Evolutionary conservation across 1,140 invertebrate genomes (phyloP).

Genomic region (Trypoxylus dichotomus): DNA sequence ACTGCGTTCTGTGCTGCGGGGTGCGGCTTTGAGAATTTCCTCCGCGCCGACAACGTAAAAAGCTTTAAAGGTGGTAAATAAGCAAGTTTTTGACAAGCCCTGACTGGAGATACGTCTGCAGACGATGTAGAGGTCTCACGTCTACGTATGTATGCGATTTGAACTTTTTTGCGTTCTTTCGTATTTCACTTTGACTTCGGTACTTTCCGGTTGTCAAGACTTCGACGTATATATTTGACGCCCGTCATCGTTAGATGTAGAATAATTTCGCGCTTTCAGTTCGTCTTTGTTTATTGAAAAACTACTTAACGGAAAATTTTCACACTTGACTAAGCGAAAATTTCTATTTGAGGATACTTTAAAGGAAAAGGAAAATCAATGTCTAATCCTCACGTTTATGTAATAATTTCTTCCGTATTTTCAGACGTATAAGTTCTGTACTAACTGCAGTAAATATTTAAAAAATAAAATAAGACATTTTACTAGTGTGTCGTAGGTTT

Average conservation of each 20-base stretch:
- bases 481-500: too few species aligned
- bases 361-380: too few species aligned
- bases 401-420: too few species aligned
- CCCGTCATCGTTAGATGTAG: background rate
- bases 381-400: too few species aligned
- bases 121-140: constrained; percentile 33
- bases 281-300: background rate
- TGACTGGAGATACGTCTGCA: constrained; percentile 30
- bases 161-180: constrained; percentile 36
- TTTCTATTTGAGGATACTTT: too few species aligned
- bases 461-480: too few species aligned
- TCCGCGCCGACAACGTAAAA: background rate
- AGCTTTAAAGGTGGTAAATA: constrained; percentile 43
- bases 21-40: constrained; percentile 24
- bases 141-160: constrained; percentile 32
- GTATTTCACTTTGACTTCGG: constrained; percentile 39
- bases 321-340: too few species aligned
- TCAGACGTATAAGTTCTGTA: too few species aligned
- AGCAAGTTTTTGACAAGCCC: constrained; percentile 41
- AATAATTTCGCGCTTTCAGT: background rate
- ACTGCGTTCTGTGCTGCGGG: constrained; percentile 21
- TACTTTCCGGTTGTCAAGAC: constrained; percentile 37
- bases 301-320: too few species aligned
- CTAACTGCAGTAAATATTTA: too few species aligned
- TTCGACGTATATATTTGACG: background rate